Evolutionary conservation across 2,888 invertebrate species (phyloP).

Genomic region (Pterobdella sp.): DNA sequence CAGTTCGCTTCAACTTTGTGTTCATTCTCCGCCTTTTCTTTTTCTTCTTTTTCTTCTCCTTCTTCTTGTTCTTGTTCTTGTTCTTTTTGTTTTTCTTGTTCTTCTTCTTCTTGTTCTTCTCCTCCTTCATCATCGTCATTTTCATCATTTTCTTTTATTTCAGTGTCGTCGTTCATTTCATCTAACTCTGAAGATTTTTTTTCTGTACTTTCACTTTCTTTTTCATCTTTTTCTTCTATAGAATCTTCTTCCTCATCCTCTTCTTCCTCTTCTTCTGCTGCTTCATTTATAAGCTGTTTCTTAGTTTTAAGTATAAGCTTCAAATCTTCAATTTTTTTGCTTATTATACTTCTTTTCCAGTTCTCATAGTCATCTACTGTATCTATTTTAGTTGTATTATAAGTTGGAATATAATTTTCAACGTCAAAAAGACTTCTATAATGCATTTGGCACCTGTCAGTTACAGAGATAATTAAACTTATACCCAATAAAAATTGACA

Average conservation of each 20-base stretch:
- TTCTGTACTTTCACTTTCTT: not conserved
- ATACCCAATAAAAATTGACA: not conserved
- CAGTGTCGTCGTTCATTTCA: no score
- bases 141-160: no score
- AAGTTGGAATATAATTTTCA: conserved; percentile 13
- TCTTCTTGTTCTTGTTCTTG: no score
- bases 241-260: not conserved
- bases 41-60: no score
- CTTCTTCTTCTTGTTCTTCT: no score
- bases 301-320: not conserved
- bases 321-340: not conserved
- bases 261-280: conserved; percentile 5
- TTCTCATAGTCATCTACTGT: conserved; percentile 9
- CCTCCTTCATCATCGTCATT: no score
- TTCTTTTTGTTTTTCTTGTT: no score
- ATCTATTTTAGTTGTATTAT: not conserved
- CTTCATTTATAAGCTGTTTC: not conserved
- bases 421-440: conserved; percentile 22
- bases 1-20: no score
- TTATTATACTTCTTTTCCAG: conserved; percentile 13
- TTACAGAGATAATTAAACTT: not conserved
- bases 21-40: no score
- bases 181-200: no score
- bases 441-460: conserved; percentile 21
- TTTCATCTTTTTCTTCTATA: conserved; percentile 10